Conservation (phyloP, 2,113 vertebrate genomes). For the Melanerpes aurifrons region DNA sequence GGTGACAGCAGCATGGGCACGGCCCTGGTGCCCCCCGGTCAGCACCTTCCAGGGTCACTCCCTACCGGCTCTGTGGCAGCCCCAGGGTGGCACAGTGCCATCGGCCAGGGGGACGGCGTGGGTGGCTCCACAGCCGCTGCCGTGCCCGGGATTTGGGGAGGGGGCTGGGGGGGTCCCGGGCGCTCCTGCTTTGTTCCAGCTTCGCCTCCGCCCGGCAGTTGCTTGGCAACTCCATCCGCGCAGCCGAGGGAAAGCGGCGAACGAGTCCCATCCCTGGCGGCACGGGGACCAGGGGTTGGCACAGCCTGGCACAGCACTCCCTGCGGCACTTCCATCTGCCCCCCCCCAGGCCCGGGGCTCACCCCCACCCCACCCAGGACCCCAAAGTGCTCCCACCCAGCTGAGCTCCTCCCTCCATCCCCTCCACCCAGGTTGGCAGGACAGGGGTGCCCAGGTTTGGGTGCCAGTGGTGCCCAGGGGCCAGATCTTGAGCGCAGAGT, state of each 20-base stretch:
- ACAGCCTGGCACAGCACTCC: fast-evolving
- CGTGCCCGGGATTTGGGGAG: background rate
- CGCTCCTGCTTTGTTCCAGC: conserved; percentile 44
- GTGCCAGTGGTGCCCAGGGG: fast-evolving
- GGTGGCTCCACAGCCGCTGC: background rate
- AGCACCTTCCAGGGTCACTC: fast-evolving
- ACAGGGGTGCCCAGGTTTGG: fast-evolving
- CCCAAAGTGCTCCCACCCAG: background rate
- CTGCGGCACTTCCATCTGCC: too few relatives aligned
- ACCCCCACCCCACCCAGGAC: background rate
- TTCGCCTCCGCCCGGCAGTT: conserved; percentile 74
- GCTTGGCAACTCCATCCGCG: conserved; percentile 78
- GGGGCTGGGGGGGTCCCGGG: background rate
- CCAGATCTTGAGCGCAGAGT: fast-evolving
- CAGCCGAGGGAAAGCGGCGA: background rate
- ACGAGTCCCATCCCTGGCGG: background rate
- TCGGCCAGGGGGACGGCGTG: fast-evolving
- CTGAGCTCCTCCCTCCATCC: background rate
- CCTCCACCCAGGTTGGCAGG: fast-evolving
- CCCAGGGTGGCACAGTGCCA: background rate
- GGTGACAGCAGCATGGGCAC: background rate
- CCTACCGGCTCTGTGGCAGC: background rate
- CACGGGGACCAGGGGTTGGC: fast-evolving
- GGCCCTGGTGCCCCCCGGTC: background rate
- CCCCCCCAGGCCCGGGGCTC: background rate